Base-by-base conservation (phyloP, 2,888 invertebrate species). In the Andrena camellia region DNA sequence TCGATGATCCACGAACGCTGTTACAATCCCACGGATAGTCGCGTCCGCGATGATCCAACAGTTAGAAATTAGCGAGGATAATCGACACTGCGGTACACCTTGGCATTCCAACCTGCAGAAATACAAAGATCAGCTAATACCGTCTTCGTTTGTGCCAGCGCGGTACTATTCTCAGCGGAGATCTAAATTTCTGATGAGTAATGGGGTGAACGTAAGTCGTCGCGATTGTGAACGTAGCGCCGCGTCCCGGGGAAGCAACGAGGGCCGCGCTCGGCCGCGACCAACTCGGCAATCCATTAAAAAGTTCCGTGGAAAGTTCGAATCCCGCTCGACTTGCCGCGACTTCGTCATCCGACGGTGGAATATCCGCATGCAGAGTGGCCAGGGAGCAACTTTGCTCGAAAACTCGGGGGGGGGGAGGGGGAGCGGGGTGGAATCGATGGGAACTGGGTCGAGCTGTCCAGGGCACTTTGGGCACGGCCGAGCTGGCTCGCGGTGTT, bases 371-470 rank as follows among this genome's bases (percentile, higher is more conserved):
- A 57, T 35, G 68, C 42, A 10, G 48, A 78, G 64, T 8, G 52
- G 63, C 35, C 26, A 42, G 13, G 71, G 78, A 75, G 74, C 62
- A 13, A 82, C 83, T 81, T 79, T 73, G 74, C 42, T 70, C 71
- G 72, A 59, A 86, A 84, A 81, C 85, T 77, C 86, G 78, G 71
- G 83, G 85, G 81, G 84, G 83, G 79, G 71, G 83, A 83, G 84
- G 83, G 8, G 10, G 69, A 83, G 85, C 82, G 83, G 83, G 83
- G 78, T 86, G 83, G 81, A 81, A 87, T 76, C 75, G 82, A 81
- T 69, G 82, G 42, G 77, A 89, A 89, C 68, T 90, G 72, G 83
- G 85, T 89, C 86, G 87, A 50, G 63, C 64, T 50, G 64, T 52
- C 29, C 77, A 29, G 20, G 50, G 69, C 70, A 59, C 72, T 71